phyloP scores from a whole-genome alignment of 2,797 vertebrate genomes.

The Acanthurus tractus region DNA sequence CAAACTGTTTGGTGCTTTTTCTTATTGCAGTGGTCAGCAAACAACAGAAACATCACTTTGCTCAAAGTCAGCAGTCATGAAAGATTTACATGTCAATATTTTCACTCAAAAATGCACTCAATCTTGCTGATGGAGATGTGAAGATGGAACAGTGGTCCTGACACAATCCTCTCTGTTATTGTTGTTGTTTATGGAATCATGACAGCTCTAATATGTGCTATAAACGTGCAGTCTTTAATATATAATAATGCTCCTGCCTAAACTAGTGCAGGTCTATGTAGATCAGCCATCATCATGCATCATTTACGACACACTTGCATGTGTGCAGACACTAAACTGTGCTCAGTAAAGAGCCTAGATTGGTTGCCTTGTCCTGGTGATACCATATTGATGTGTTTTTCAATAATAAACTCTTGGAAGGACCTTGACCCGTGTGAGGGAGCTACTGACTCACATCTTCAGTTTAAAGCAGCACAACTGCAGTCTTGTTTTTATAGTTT shows the following conservation, averaged over 20 bases:
- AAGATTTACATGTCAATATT: not conserved
- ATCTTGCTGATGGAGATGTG: not conserved
- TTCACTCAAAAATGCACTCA: not conserved
- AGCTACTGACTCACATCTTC: not conserved
- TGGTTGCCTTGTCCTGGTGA: not conserved
- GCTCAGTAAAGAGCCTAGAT: conserved; percentile 33
- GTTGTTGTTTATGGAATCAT: not conserved
- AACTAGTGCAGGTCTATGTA: not conserved
- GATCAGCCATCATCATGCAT: conserved; percentile 30
- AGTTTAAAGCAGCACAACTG: not conserved
- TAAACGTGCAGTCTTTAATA: conserved; percentile 15
- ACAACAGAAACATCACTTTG: conserved; percentile 2
- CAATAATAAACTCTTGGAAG: conserved; percentile 19
- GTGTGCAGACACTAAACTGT: conserved; percentile 5
- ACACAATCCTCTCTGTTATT: not conserved
- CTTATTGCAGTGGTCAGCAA: conserved; percentile 18
- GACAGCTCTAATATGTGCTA: not conserved
- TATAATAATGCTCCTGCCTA: not conserved
- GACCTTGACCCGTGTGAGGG: not conserved
- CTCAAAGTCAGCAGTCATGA: not conserved
- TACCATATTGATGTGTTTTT: conserved; percentile 11
- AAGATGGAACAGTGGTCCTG: not conserved
- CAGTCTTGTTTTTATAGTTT: not conserved
- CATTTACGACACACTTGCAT: conserved; percentile 52
- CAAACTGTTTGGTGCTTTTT: conserved; percentile 18